Base-by-base conservation (phyloP, 2,888 invertebrate genomes). In the Abrostola tripartita region DNA sequence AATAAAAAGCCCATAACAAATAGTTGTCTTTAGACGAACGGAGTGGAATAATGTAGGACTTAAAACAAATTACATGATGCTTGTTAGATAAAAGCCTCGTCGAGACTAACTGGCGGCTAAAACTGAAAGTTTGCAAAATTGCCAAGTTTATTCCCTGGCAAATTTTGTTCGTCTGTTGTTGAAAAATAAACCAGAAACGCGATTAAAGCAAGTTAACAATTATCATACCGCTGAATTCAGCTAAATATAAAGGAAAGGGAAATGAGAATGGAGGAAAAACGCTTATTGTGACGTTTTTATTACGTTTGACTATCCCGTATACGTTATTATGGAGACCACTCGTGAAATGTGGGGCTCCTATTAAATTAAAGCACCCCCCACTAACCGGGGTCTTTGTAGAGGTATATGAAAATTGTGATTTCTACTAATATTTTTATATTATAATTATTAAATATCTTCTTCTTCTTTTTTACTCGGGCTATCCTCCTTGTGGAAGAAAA, bases 51-150 rank as follows among this genome's bases (percentile, higher is more conserved):
- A 79, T 66, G 52, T 14, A 44, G 14, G 49, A 53, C 63, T 64
- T 63, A 52, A 76, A 65, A 76, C 70, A 63, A 79, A 76, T 79
- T 70, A 79, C 61, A 65, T 61, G 68, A 65, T 65, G 65, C 65
- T 68, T 69, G 67, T 74, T 63, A 60, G 58, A 65, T 56, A 60
- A 66, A 67, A 74, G 65, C 41, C 58, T 66, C 53, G 60, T 11
- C 7, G 12, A 36, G 52, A 55, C 52, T 59, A 53, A 63, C 54
- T 65, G 53, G 40, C 61, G 38, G 44, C 44, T 65, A 52, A 63
- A 70, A 65, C 10, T 6, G 49, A 70, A 74, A 74, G 61, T 78
- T 78, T 55, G 41, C 54, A 11, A 47, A 65, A 78, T 56, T 59
- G 54, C 56, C 36, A 74, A 74, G 70, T 67, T 66, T 72, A 66